phyloP scores from a whole-genome alignment of 2,888 invertebrate genomes.

The Sarcophaga carnaria region DNA sequence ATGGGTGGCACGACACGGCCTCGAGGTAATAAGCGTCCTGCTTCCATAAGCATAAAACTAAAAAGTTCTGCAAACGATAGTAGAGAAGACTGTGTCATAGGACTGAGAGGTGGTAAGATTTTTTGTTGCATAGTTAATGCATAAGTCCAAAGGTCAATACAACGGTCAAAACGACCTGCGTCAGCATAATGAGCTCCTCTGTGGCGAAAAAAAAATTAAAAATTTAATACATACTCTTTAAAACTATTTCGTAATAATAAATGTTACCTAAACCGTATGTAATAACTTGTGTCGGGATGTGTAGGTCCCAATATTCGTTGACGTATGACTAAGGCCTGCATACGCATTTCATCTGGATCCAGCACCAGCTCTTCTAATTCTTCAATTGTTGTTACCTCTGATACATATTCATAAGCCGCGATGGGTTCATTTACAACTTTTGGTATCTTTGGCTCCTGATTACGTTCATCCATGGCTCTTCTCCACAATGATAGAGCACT shows the following conservation, averaged over 20 bases:
- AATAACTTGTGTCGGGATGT: constrained; percentile 98
- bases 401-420: constrained; percentile 93
- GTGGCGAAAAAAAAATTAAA: constrained; percentile 68
- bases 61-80: constrained; percentile 97
- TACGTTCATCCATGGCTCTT: constrained; percentile 93
- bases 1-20: constrained; percentile 91
- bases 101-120: constrained; percentile 95
- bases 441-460: constrained; percentile 86
- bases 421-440: constrained; percentile 90
- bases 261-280: constrained; percentile 89
- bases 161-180: constrained; percentile 94
- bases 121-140: constrained; percentile 97
- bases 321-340: constrained; percentile 95
- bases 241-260: constrained; percentile 83
- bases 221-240: constrained; percentile 74
- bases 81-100: constrained; percentile 96
- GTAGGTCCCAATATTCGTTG: constrained; percentile 95
- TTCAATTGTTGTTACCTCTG: constrained; percentile 90
- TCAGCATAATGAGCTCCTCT: constrained; percentile 97
- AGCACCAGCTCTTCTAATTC: constrained; percentile 92
- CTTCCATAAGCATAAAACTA: constrained; percentile 96
- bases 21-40: constrained; percentile 86
- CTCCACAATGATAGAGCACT: constrained; percentile 95
- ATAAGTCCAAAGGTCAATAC: constrained; percentile 97
- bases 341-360: constrained; percentile 97